Percentiles rank a stretch among this genome's conserved stretches.
These are phyloP conservation scores for Gopherus evgoodei DNA, from an alignment of 2,113 vertebrate genomes.

Conservation along the genomic window DNA sequence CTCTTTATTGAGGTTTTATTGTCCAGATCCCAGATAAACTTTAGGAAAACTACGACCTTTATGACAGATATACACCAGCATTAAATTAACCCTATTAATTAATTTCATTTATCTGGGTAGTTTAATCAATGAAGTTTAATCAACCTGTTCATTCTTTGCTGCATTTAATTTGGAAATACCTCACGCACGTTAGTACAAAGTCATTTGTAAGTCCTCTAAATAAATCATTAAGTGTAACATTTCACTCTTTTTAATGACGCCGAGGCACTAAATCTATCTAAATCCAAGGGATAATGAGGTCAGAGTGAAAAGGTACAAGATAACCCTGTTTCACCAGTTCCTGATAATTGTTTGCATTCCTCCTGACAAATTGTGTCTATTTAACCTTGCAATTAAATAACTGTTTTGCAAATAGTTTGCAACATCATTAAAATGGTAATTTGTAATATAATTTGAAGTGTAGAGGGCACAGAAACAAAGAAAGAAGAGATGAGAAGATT, in stretches of 20 bases:
- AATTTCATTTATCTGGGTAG: not conserved
- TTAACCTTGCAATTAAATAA: not conserved
- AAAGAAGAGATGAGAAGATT: not conserved
- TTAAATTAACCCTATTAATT: not conserved
- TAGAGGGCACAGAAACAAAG: not conserved
- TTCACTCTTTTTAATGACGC: not conserved
- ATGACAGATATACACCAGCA: fast-evolving
- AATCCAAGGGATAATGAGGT: not conserved
- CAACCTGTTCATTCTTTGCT: not conserved
- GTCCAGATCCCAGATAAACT: not conserved
- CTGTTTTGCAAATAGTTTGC: not conserved
- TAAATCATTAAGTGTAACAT: not conserved
- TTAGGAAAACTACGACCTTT: not conserved
- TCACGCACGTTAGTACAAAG: not conserved
- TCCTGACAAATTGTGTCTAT: not conserved
- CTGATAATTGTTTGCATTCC: not conserved
- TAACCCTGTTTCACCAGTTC: not conserved
- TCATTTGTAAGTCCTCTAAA: not conserved
- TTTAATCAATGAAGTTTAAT: not conserved
- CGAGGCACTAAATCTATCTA: not conserved
- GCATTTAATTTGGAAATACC: not conserved
- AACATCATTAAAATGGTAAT: not conserved
- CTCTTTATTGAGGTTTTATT: not conserved
- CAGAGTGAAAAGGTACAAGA: not conserved
- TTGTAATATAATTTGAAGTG: fast-evolving